phyloP scores from a whole-genome alignment of 1,140 invertebrate species.

The Neodiprion pinetum region DNA sequence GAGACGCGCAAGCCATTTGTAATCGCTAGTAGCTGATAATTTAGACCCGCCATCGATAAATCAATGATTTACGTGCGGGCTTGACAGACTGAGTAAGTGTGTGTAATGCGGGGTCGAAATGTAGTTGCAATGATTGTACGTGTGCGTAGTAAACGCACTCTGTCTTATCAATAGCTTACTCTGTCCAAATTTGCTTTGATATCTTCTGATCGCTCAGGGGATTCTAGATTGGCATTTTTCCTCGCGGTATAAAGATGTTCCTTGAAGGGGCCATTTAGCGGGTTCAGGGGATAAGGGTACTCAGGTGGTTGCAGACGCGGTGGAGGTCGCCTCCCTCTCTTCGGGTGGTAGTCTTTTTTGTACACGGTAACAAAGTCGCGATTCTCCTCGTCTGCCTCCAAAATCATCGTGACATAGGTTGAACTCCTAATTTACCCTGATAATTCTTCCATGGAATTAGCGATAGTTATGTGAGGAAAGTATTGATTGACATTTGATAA shows the following conservation, averaged over 20 bases:
- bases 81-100: too few relatives aligned
- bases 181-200: slow-evolving; percentile 28
- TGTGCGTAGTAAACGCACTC: background rate
- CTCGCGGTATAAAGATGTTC: slow-evolving; percentile 32
- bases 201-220: slow-evolving; percentile 32
- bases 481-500: too few relatives aligned
- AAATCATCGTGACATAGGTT: slow-evolving; percentile 27
- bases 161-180: slow-evolving; percentile 24
- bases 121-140: too few relatives aligned
- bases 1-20: too few relatives aligned
- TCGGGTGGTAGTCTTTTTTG: slow-evolving; percentile 35
- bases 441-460: too few relatives aligned
- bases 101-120: too few relatives aligned
- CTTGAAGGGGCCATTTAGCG: slow-evolving; percentile 37
- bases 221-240: slow-evolving; percentile 30
- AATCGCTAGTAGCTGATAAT: too few relatives aligned
- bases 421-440: too few relatives aligned
- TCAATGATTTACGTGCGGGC: too few relatives aligned
- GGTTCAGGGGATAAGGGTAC: slow-evolving; percentile 30
- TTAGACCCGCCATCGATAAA: too few relatives aligned
- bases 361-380: slow-evolving; percentile 42
- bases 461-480: too few relatives aligned
- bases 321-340: slow-evolving; percentile 9
- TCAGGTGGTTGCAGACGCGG: slow-evolving; percentile 14
- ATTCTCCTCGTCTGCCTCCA: slow-evolving; percentile 41